Evolutionary conservation across 2,888 invertebrate species (phyloP), one percentile per base, ranked within the genome.

Genomic region (Psococerastis gibbosa): DNA sequence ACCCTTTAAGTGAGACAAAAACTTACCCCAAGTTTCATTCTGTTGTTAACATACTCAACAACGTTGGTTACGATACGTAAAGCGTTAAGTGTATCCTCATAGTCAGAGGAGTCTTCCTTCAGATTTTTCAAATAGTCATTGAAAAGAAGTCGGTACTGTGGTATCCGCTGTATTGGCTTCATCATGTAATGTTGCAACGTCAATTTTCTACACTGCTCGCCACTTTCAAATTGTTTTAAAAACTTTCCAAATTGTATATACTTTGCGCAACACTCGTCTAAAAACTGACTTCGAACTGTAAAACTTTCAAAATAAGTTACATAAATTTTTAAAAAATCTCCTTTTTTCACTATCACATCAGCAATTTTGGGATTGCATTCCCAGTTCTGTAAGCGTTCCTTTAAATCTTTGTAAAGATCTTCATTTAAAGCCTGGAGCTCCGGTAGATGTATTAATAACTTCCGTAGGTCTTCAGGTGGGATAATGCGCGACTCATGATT

Each of bases 121-220:
- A 74, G 61, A 51, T 69, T 64, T 51, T 66, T 67, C 43, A 69
- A 55, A 55, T 75, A 76, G 55, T 71, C 70, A 56, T 70, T 68
- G 15, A 75, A 58, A 6, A 75, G 58, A 2, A 75, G 58, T 50
- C 69, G 65, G 55, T 75, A 75, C 54, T 75, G 71, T n/a, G 74
- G 73, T 48, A 76, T 68, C 54, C 75, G 60, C 55, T 76, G 75
- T 45, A 76, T 70, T 0, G 75, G 75, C 57, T 74, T 75, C 46
- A 75, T 58, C 73, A 76, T 73, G 52, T 70, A 73, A 60, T 74
- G 73, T 41, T 68, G 67, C 41, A 76, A 49, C 1, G 69, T 64
- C 35, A 76, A 57, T 52, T 68, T 69, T 43, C 60, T 58, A 54
- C 68, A 68, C 17, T 58, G 49, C 2, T 55, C 57, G n/a, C 54